Percentiles rank a stretch among this genome's conserved stretches.
Evolutionary conservation across 2,797 vertebrate genomes (phyloP).

Genomic region (Loris lydekkerianus): DNA sequence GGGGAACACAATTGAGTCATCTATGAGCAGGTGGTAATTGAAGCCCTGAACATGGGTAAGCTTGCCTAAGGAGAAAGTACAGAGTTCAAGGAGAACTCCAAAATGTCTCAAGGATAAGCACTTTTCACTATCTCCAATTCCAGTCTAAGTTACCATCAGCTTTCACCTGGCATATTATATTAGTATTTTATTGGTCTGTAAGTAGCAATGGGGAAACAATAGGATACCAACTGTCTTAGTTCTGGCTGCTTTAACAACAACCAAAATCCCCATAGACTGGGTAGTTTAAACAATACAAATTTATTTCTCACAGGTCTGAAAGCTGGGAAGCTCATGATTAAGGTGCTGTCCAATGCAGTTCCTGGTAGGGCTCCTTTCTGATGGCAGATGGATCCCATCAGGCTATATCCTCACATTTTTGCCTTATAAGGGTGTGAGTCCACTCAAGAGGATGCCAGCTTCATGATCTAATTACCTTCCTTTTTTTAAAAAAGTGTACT

Average conservation of each 20-base stretch:
- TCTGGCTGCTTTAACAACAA: not conserved
- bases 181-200: not conserved
- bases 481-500: too few relatives aligned
- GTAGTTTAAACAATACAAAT: not conserved
- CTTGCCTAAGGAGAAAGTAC: not conserved
- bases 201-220: not conserved
- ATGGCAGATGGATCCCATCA: not conserved
- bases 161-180: not conserved
- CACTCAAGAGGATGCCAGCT: not conserved
- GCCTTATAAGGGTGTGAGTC: not conserved
- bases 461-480: not conserved
- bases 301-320: not conserved
- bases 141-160: not conserved
- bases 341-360: not conserved
- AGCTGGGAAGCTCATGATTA: not conserved
- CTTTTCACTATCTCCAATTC: not conserved
- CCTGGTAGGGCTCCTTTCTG: not conserved
- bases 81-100: not conserved
- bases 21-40: not conserved
- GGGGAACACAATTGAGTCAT: not conserved
- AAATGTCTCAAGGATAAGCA: not conserved
- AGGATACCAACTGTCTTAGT: not conserved
- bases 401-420: not conserved
- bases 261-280: not conserved
- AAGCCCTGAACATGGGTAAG: not conserved